phyloP scores from a whole-genome alignment of 2,797 vertebrate species.

The Hydrolagus colliei region DNA sequence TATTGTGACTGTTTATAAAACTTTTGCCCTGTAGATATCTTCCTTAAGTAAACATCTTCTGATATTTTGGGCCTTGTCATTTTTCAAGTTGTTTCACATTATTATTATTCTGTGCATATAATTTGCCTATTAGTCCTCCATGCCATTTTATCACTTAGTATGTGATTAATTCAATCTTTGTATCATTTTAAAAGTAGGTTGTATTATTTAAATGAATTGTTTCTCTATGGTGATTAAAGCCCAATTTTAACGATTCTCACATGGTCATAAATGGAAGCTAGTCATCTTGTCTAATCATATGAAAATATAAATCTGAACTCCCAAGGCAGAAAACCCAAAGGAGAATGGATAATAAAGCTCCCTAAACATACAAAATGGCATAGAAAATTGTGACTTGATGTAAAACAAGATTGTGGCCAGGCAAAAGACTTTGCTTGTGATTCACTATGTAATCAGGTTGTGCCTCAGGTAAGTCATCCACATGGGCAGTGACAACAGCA shows the following conservation, averaged over 20 bases:
- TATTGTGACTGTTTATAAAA: neutral
- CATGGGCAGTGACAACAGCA: too few species aligned
- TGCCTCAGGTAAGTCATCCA: too few species aligned
- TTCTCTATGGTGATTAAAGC: neutral
- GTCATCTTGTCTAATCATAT: neutral
- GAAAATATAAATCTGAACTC: neutral
- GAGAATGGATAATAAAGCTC: neutral
- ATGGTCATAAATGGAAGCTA: too few species aligned
- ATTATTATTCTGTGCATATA: neutral
- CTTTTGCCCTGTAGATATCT: conserved; percentile 21
- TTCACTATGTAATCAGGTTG: too few species aligned
- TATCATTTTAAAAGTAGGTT: neutral
- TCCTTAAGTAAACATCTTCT: conserved; percentile 22
- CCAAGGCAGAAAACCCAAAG: neutral
- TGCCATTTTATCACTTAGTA: neutral
- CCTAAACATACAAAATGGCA: neutral
- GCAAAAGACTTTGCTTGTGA: too few species aligned
- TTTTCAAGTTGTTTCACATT: neutral
- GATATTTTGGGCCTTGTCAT: neutral
- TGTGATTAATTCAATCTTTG: neutral
- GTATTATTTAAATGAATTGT: neutral
- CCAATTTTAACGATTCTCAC: neutral
- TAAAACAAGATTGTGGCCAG: neutral
- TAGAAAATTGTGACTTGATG: neutral
- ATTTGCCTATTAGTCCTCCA: too few species aligned